Conservation (phyloP, 1,140 invertebrate species). For the Adelges cooleyi region DNA sequence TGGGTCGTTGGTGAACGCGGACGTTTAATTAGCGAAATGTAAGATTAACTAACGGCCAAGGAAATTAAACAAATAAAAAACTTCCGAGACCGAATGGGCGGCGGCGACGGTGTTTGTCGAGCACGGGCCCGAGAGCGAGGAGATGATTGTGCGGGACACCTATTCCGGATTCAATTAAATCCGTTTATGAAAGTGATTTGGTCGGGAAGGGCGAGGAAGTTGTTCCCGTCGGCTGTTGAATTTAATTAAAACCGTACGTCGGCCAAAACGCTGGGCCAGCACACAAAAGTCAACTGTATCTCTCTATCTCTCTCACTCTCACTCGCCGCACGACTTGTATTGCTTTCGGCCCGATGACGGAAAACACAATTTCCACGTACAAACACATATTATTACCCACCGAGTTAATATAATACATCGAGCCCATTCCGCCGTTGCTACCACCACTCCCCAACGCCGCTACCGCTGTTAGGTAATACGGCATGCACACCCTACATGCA, state of each 20-base stretch:
- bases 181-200: conserved; percentile 26
- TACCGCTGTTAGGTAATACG: too few species aligned
- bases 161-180: conserved; percentile 28
- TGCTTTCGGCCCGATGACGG: background rate
- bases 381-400: background rate
- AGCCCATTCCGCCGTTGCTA: too few species aligned
- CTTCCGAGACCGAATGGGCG: too few species aligned
- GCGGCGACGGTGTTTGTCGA: too few species aligned
- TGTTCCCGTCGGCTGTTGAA: conserved; percentile 10
- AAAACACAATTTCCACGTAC: conserved; percentile 14
- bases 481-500: too few species aligned
- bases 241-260: conserved; percentile 29
- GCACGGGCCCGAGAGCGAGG: too few species aligned
- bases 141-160: background rate
- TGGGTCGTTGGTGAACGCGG: background rate
- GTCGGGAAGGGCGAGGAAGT: background rate
- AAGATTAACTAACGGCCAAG: conserved; percentile 5
- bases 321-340: too few species aligned
- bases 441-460: too few species aligned
- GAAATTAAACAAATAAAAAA: conserved; percentile 6
- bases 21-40: conserved; percentile 25
- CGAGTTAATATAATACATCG: too few species aligned
- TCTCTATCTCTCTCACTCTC: too few species aligned
- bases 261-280: conserved; percentile 6
- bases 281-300: conserved; percentile 26